Evolutionary conservation across 2,888 invertebrate genomes (phyloP).

Genomic region (Tetheella fluctuosa): DNA sequence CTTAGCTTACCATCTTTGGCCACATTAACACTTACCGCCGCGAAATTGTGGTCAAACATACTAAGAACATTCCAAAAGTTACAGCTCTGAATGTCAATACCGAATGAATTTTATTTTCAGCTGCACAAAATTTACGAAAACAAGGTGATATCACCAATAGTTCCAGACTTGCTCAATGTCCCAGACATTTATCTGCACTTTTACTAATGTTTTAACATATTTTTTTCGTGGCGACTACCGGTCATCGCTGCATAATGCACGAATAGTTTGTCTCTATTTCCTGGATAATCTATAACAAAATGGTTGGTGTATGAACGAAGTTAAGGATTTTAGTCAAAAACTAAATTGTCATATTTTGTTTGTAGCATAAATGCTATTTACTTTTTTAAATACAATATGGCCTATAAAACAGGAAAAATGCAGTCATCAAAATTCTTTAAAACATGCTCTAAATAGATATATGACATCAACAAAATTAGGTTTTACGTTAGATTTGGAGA

Average conservation of each 20-base stretch:
- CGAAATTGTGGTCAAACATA: no score
- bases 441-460: no score
- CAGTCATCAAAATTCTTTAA: no score
- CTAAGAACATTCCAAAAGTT: neutral
- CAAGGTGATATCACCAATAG: slow-evolving; percentile 30
- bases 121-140: neutral
- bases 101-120: neutral
- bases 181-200: slow-evolving; percentile 53
- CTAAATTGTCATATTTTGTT: no score
- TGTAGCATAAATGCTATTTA: no score
- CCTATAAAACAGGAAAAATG: no score
- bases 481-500: no score
- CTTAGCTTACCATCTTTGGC: no score
- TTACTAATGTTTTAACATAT: slow-evolving; percentile 43
- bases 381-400: no score
- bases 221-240: slow-evolving; percentile 33
- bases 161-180: slow-evolving; percentile 39
- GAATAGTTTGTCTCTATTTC: slow-evolving; percentile 28
- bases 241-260: slow-evolving; percentile 66
- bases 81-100: neutral
- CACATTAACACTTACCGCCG: no score
- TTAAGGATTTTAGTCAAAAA: no score
- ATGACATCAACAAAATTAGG: no score
- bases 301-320: neutral
- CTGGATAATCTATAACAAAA: slow-evolving; percentile 14